Evolutionary conservation across 2,113 vertebrate genomes (phyloP), one percentile per base, ranked within the genome.

Genomic region (Paracanthobrama guichenoti): DNA sequence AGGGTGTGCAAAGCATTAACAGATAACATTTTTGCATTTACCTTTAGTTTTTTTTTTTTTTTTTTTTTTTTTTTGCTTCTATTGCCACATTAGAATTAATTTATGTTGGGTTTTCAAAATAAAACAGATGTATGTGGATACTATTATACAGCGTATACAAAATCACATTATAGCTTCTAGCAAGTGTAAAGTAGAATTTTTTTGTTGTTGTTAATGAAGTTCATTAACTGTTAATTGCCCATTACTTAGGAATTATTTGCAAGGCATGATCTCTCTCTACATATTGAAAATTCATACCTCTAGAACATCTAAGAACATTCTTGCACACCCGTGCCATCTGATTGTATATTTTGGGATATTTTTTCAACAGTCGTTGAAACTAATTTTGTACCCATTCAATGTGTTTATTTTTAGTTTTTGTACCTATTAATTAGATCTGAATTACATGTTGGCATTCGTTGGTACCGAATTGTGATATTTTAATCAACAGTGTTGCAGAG

Each of bases 401-500:
- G 35, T 20, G 67, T 83, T 88, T 35, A 69, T 87, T 53, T 59
- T 67, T 44, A 28, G 80, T 89, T 78, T 81, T 55, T 86, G 48
- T 87, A 48, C 42, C 77, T 88, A 82, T 85, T 46, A 78, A 72
- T 81, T 62, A 87, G 57, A 50, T 79, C 67, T 90, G 89, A 91
- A 85, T 92, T 82, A 66, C 79, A 85, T 79, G 80, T 88, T 85
- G 88, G 82, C 86, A 86, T 87, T 35, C 85, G 86, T 88, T 88
- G 26, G 87, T 89, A 81, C 75, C 77, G 55, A 89, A 88, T 79
- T 84, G 81, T 31, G 26, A 71, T 88, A 67, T 90, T 78, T 91
- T 84, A 81, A 88, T 89, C 79, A 48, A 87, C 66, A 84, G 67
- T 85, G 71, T 91, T 92, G 86, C 87, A 89, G 86, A 26, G 85